These are phyloP conservation scores for Notechis scutatus DNA, from an alignment of 2,113 vertebrate genomes.

Conservation along the genomic window DNA sequence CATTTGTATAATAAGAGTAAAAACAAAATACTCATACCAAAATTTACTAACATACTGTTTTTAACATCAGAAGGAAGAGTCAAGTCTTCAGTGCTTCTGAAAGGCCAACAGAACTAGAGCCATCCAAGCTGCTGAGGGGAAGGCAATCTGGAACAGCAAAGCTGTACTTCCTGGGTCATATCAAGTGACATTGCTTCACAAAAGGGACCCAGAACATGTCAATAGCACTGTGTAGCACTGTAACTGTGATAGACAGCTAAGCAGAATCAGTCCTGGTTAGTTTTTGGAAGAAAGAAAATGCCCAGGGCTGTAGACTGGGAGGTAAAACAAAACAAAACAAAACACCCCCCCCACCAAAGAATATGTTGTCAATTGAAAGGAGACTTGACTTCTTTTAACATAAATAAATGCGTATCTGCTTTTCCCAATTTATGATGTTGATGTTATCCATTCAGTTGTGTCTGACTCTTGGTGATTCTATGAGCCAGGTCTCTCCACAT, in stretches of 20 bases:
- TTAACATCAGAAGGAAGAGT: background rate
- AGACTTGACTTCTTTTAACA: background rate
- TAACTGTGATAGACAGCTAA: background rate
- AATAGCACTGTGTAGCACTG: background rate
- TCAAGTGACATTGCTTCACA: background rate
- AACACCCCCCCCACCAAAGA: background rate
- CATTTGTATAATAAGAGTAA: background rate
- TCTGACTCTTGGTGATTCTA: background rate
- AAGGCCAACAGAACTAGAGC: background rate
- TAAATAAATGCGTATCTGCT: background rate
- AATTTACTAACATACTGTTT: background rate
- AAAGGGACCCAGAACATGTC: background rate
- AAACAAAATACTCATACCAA: background rate
- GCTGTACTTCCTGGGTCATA: background rate
- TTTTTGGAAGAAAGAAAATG: background rate
- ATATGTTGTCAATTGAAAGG: background rate
- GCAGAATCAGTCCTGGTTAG: background rate
- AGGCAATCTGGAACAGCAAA: background rate
- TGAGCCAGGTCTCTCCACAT: background rate
- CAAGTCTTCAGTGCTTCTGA: background rate
- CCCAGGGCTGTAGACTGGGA: background rate
- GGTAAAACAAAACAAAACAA: background rate
- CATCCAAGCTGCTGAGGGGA: background rate
- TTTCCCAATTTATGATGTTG: background rate
- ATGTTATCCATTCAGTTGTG: background rate